Base-by-base conservation (phyloP, 2,888 invertebrate species). In the Physocephala rufipes region DNA sequence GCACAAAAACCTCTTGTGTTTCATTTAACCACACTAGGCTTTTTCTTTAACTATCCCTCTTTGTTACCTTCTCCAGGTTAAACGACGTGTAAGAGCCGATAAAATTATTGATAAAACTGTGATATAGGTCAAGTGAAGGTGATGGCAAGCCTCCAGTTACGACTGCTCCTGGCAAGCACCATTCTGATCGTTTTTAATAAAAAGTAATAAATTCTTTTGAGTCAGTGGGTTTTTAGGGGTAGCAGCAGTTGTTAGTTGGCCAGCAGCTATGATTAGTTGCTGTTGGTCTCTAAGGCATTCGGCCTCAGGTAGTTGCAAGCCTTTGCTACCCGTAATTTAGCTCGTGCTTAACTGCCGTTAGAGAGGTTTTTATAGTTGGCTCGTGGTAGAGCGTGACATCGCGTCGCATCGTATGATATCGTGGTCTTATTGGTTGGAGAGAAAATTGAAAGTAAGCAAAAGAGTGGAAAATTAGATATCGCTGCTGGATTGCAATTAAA, bases 391-490 rank as follows among this genome's bases (percentile, higher is more conserved):
- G n/a, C n/a, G n/a, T n/a, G n/a, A 58, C 36, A 36, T 9, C 36
- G 36, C n/a, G n/a, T n/a, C n/a, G n/a, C n/a, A n/a, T n/a, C n/a
- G n/a, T n/a, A n/a, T n/a, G n/a, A n/a, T n/a, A n/a, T 58, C 36
- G 49, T 28, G 58, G 58, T 58, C 58, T 5, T 9, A 28, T 21
- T 26, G 28, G 28, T 24, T 58, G 28, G n/a, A n/a, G n/a, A n/a
- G n/a, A n/a, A n/a, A n/a, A n/a, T n/a, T n/a, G n/a, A n/a, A 26
- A 28, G 24, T 28, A 24, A 26, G 28, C 58, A 24, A 2, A 28
- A 15, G 28, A 58, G 58, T 24, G 58, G 58, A 58, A 58, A 58
- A 58, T 58, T 24, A 58, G 58, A 15, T 13, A 58, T 28, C 53
- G 58, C 36, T 36, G 58, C 21, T 28, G 58, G 1, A 26, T 24